phyloP scores from a whole-genome alignment of 2,113 vertebrate species.

The Arvicanthis niloticus region DNA sequence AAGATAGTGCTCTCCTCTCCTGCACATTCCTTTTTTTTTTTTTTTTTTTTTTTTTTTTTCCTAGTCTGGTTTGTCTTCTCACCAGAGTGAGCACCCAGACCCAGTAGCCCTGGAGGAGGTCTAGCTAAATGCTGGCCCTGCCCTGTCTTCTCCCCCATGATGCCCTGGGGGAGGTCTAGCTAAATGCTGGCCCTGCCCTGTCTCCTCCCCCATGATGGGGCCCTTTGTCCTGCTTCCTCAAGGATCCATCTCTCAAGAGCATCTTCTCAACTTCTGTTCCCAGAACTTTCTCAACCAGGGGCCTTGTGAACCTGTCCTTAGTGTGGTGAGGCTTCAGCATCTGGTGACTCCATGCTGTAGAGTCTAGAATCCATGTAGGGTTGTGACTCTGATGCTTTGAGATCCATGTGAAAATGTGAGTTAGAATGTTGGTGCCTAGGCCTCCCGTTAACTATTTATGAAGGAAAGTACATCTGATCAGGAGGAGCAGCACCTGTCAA shows the following conservation, averaged over 20 bases:
- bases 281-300: not conserved
- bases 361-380: not conserved
- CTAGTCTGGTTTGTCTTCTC: not conserved
- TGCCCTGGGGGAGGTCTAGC: accelerated
- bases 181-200: accelerated
- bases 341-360: not conserved
- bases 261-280: not conserved
- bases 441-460: not conserved
- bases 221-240: not conserved
- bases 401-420: not conserved
- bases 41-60: not conserved
- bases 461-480: not conserved
- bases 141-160: accelerated
- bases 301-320: accelerated
- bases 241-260: not conserved
- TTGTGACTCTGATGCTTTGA: not conserved
- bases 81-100: not conserved
- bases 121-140: accelerated
- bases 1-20: not conserved
- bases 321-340: not conserved
- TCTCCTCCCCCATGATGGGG: too few relatives aligned
- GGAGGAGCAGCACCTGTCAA: not conserved
- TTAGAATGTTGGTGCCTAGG: not conserved
- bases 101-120: too few relatives aligned
- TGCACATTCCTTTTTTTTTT: not conserved